Base-by-base conservation (phyloP, 2,888 invertebrate species). In the Muscina levida region DNA sequence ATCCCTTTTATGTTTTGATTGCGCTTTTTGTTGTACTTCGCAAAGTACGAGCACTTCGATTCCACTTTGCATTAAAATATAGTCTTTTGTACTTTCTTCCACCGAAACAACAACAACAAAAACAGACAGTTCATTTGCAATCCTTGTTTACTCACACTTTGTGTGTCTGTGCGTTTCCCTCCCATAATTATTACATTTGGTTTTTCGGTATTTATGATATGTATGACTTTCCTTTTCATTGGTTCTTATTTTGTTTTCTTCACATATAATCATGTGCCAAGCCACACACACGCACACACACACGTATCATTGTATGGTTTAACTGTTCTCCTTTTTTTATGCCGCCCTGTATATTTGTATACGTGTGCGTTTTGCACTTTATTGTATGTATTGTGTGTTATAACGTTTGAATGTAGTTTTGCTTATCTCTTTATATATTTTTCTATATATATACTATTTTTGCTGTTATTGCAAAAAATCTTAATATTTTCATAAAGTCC, bases 221-320 rank as follows among this genome's bases (percentile, higher is more conserved):
- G 19, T 67, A 72, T 53, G 39, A 53, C 72, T 67, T 77, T 77
- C 62, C 68, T 44, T 72, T 68, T 77, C 72, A 72, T 77, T 66
- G 39, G 46, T 70, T n/a, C n/a, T n/a, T n/a, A n/a, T 65, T 37
- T n/a, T 71, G 8, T 51, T 5, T 39, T 71, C 65, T 76, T 65
- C 2, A 24, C 3, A 19, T 42, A n/a, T 46, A n/a, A n/a, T 44
- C 44, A 10, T 46, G 2, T 15, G 15, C 5, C 15, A 5, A 51
- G 51, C 8, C n/a, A 31, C 31, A 19, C 11, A 17, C 19, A 1
- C 19, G 22, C 17, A 48, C 2, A n/a, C 2, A 17, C 10, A 22
- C 19, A 3, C 51, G 51, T 51, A 17, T 51, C 17, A 17, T 51
- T 51, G 15, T 8, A 6, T 22, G 1, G 51, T 51, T 19, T 51